Percentiles rank a stretch among this genome's conserved stretches.
phyloP scores from a whole-genome alignment of 1,140 invertebrate genomes.

The Arion vulgaris region DNA sequence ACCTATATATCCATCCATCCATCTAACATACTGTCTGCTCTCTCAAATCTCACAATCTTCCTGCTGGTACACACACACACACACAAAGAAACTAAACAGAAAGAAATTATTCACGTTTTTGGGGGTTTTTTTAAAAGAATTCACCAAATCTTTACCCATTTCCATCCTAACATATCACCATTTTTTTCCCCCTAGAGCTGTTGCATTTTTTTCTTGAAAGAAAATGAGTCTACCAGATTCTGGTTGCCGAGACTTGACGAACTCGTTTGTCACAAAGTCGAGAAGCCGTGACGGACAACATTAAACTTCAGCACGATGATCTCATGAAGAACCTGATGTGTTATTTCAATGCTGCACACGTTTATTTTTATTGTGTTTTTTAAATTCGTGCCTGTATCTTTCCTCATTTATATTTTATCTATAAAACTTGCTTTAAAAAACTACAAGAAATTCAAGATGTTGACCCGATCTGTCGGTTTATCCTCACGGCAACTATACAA shows the following conservation, averaged over 20 bases:
- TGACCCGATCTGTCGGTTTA: no score
- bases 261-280: neutral
- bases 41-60: no score
- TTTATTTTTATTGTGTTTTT: neutral
- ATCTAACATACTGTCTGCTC: no score
- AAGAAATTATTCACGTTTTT: neutral
- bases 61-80: no score
- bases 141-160: neutral
- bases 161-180: neutral
- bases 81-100: no score
- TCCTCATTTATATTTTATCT: no score
- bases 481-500: neutral
- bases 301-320: neutral
- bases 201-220: neutral
- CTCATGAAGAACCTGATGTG: neutral
- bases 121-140: neutral
- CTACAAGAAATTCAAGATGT: no score
- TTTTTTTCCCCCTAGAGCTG: neutral
- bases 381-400: neutral
- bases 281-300: conserved; percentile 16
- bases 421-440: neutral
- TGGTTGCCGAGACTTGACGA: neutral
- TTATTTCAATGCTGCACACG: neutral
- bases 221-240: neutral
- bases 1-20: no score